phyloP scores from a whole-genome alignment of 2,113 vertebrate species.

The Craseonycteris thonglongyai region DNA sequence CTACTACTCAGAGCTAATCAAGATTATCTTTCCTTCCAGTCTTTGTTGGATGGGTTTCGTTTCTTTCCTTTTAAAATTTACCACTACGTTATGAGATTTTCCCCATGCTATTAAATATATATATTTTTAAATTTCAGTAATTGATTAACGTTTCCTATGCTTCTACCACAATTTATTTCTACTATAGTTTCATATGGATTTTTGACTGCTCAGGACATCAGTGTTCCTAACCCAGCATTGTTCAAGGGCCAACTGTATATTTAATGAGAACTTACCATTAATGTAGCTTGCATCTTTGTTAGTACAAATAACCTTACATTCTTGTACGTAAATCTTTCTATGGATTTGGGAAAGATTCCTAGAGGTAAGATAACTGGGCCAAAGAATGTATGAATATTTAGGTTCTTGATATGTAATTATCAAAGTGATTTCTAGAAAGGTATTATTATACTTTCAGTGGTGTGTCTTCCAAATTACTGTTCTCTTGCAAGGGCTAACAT shows the following conservation, averaged over 20 bases:
- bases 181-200: too few relatives aligned
- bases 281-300: neutral
- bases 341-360: neutral
- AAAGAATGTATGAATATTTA: neutral
- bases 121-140: neutral
- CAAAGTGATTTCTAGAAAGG: neutral
- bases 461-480: neutral
- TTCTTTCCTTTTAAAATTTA: neutral
- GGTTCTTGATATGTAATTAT: neutral
- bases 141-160: neutral
- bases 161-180: neutral
- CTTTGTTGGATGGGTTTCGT: neutral
- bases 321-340: neutral
- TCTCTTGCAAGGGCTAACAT: neutral
- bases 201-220: fast-evolving
- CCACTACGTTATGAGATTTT: neutral
- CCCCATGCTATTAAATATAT: neutral
- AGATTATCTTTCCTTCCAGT: neutral
- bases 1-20: neutral
- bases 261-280: neutral
- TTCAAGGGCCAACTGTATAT: neutral
- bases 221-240: neutral
- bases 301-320: neutral
- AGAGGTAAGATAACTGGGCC: neutral
- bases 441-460: neutral